Evolutionary conservation across 92 coral and sea anemone species (phyloP).

Genomic region (Heliopora coerulea): DNA sequence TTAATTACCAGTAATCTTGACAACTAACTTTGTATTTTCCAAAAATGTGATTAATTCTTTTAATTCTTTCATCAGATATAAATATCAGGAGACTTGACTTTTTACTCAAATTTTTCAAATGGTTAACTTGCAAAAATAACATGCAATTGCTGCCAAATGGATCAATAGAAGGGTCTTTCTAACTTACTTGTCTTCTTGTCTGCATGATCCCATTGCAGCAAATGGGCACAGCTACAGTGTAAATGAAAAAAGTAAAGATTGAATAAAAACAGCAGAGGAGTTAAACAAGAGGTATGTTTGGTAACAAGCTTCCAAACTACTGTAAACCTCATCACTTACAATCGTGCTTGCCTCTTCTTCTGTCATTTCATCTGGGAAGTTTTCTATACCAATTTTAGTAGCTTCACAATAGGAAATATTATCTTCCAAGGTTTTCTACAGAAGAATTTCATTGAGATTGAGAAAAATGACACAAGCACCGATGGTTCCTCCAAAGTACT

Average conservation of each 20-base stretch:
- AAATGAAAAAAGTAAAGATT: constrained; percentile 25
- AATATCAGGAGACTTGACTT: too few species aligned
- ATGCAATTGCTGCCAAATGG: background rate
- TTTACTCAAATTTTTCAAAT: too few species aligned
- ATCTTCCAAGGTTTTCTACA: background rate
- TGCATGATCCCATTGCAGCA: constrained; percentile 63
- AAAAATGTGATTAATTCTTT: too few species aligned
- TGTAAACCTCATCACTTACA: constrained; percentile 37
- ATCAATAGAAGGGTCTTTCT: background rate
- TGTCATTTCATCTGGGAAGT: constrained; percentile 53
- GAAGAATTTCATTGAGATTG: background rate
- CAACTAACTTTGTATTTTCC: too few species aligned
- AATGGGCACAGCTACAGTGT: constrained; percentile 65
- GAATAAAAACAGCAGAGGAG: background rate
- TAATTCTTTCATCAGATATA: too few species aligned
- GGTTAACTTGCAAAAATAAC: too few species aligned
- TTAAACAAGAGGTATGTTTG: background rate
- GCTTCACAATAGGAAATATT: constrained; percentile 68
- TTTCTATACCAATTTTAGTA: constrained; percentile 60
- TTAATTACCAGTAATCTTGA: too few species aligned
- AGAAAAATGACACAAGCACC: background rate
- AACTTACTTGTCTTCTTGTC: constrained; percentile 49
- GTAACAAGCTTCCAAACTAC: background rate
- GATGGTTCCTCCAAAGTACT: too few species aligned
- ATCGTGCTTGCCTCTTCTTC: constrained; percentile 68